Conservation (phyloP, 2,888 invertebrate genomes). For the Cordilura impudica region DNA sequence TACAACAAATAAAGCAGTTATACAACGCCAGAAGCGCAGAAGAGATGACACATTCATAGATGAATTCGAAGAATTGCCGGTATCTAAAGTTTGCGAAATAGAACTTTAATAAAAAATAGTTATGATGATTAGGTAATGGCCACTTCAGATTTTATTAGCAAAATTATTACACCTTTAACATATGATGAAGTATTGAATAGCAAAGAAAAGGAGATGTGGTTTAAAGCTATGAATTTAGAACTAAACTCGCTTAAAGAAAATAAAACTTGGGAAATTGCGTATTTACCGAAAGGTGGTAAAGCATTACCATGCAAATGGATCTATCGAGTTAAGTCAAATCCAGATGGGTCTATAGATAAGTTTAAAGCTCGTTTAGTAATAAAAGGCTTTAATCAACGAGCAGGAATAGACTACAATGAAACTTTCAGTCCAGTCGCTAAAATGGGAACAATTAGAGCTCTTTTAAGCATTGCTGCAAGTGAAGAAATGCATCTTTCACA, state of each 20-base stretch:
- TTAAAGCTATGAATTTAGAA: not conserved
- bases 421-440: not conserved
- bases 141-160: not conserved
- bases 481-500: too few species aligned
- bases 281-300: not conserved
- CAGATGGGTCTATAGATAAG: not conserved
- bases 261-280: not conserved
- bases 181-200: not conserved
- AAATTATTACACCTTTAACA: not conserved
- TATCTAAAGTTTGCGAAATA: not conserved
- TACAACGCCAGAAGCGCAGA: not conserved
- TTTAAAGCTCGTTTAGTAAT: constrained; percentile 12
- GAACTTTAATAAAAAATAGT: not conserved
- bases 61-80: not conserved
- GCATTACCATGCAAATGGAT: constrained; percentile 60
- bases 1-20: not conserved
- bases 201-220: not conserved
- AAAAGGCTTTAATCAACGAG: not conserved
- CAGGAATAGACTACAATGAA: constrained; percentile 1
- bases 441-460: too few species aligned
- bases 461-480: too few species aligned
- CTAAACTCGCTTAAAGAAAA: not conserved
- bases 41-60: not conserved
- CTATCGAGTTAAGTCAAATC: constrained; percentile 2
- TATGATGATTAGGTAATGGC: too few species aligned